Percentiles rank a stretch among this genome's conserved stretches.
Evolutionary conservation across 2,113 vertebrate species (phyloP).

Genomic region (Indri indri): DNA sequence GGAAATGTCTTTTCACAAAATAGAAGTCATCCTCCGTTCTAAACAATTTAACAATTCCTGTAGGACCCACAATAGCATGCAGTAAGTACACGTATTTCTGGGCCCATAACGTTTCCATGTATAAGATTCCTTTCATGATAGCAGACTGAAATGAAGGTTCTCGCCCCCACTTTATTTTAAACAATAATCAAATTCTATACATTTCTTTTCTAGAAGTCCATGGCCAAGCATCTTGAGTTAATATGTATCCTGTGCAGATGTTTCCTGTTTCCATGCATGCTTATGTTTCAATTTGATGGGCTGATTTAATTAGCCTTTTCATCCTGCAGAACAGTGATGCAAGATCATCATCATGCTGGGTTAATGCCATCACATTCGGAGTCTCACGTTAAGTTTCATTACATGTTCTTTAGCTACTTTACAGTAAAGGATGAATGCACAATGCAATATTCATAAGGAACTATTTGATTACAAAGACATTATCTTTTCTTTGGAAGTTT

Average conservation of each 20-base stretch:
- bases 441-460: background rate
- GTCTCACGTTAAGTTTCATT: background rate
- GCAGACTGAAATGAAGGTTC: background rate
- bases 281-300: background rate
- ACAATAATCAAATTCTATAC: background rate
- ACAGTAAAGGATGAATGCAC: background rate
- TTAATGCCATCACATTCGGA: background rate
- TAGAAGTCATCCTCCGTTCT: background rate
- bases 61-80: background rate
- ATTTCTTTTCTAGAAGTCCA: constrained; percentile 27
- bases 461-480: background rate
- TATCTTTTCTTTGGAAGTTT: background rate
- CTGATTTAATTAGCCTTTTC: constrained; percentile 44
- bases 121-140: constrained; percentile 10
- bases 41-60: constrained; percentile 20
- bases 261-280: constrained; percentile 16
- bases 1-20: constrained; percentile 50
- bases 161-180: background rate
- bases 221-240: constrained; percentile 40
- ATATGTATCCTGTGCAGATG: background rate
- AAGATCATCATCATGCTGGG: background rate
- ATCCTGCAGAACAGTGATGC: background rate
- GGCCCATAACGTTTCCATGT: background rate
- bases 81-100: background rate
- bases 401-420: background rate